These are phyloP conservation scores for Rotaria sp. DNA, from an alignment of 2,888 invertebrate genomes.

Conservation along the genomic window DNA sequence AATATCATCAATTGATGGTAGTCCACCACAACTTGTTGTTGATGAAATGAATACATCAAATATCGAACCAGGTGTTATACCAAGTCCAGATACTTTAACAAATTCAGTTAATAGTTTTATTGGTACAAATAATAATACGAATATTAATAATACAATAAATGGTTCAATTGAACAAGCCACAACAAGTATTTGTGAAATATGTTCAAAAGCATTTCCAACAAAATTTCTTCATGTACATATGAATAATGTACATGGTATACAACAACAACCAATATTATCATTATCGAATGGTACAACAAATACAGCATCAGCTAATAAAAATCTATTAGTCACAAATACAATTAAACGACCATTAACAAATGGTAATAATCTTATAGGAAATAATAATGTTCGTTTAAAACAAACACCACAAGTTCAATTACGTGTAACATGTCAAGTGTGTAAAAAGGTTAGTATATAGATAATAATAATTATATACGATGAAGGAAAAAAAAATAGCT, in stretches of 20 bases:
- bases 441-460: neutral
- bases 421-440: conserved; percentile 26
- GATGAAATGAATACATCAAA: neutral
- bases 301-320: conserved; percentile 53
- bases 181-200: neutral
- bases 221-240: conserved; percentile 71
- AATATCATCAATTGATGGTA: neutral
- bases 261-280: conserved; percentile 70
- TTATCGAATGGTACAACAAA: neutral
- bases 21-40: neutral
- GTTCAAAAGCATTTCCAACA: conserved; percentile 50
- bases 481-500: too few relatives aligned
- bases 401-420: conserved; percentile 10
- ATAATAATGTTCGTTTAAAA: neutral
- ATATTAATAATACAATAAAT: neutral
- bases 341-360: neutral
- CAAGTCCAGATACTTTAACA: conserved; percentile 15
- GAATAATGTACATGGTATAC: conserved; percentile 96
- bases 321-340: conserved; percentile 37
- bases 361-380: neutral
- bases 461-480: too few relatives aligned
- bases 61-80: neutral
- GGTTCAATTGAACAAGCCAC: neutral
- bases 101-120: neutral
- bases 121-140: conserved; percentile 31